These are phyloP conservation scores for Hippolais icterina DNA, from an alignment of 2,113 vertebrate species.

Conservation along the genomic window DNA sequence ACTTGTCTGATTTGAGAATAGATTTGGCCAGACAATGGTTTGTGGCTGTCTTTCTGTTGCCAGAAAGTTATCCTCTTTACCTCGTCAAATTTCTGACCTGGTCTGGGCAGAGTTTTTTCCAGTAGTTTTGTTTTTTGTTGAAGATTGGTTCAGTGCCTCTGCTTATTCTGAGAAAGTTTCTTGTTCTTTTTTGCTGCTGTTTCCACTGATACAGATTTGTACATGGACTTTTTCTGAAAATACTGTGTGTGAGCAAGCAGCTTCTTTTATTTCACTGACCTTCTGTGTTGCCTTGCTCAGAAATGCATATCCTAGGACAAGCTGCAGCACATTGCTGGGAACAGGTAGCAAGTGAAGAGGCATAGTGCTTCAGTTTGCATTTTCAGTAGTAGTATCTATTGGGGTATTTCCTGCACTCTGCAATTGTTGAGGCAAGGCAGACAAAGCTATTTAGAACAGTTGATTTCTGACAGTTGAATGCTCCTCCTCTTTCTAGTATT, in stretches of 20 bases:
- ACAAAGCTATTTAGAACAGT: background rate
- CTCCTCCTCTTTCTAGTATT: background rate
- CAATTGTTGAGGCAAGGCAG: background rate
- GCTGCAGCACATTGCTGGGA: background rate
- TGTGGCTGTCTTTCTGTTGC: background rate
- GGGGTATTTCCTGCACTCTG: background rate
- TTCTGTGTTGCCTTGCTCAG: background rate
- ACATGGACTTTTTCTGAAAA: background rate
- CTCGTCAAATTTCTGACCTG: background rate
- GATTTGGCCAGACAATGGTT: background rate
- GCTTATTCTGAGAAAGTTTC: background rate
- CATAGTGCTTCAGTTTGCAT: background rate
- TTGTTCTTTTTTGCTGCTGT: background rate
- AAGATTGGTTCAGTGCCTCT: background rate
- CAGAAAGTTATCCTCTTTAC: background rate
- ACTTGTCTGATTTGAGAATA: background rate
- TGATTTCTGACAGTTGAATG: background rate
- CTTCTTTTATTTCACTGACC: background rate
- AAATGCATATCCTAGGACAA: background rate
- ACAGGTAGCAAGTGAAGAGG: background rate
- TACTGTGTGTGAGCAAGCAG: background rate
- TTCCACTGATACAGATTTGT: background rate
- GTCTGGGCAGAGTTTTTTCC: background rate
- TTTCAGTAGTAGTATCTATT: background rate
- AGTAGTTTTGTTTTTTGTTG: background rate